Evolutionary conservation across 2,113 vertebrate genomes (phyloP), one percentile per base, ranked within the genome.

Genomic region (Mastomys natalensis): DNA sequence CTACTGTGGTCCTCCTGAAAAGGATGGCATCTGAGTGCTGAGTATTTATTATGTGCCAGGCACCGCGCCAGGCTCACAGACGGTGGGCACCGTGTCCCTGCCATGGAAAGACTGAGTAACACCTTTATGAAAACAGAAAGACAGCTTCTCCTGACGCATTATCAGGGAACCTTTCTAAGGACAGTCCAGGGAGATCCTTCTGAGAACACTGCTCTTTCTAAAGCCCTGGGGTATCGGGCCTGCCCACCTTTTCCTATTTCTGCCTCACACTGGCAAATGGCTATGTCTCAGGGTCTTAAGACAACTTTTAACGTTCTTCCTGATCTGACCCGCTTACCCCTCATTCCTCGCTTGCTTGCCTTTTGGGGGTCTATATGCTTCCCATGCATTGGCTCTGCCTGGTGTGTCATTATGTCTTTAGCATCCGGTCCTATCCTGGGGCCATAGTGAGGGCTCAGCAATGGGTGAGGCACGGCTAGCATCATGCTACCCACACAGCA

Each of bases 101-200:
- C 15, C 11, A 58, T 0, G 51, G 45, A 12, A 94, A 31, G 64
- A 58, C n/a, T 89, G 66, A 88, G 66, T 76, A 53, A 82, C 64
- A 89, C 29, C n/a, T 89, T 76, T 48, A 45, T 87, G 77, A 55
- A 48, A 94, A 93, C 77, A 45, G 53, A 81, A 60, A 96, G 48
- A 43, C 21, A 43, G 16, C 13, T 31, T 31, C 53, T 82, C 45
- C 37, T 21, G 12, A 77, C 51, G 66, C 72, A n/a, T 53, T 12
- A 70, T 51, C 15, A n/a, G 34, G 60, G 43, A 68, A 48, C 7
- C 51, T 60, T 81, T 66, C 72, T 77, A 85, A 72, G 40, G 78
- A 90, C n/a, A 84, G 15, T 66, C 19, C 22, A 92, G 22, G 45
- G 48, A 81, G n/a, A 93, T 73, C 58, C 53, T 95, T 87, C 15